Conservation (phyloP, 2,113 vertebrate genomes). For the Rhea americana region DNA sequence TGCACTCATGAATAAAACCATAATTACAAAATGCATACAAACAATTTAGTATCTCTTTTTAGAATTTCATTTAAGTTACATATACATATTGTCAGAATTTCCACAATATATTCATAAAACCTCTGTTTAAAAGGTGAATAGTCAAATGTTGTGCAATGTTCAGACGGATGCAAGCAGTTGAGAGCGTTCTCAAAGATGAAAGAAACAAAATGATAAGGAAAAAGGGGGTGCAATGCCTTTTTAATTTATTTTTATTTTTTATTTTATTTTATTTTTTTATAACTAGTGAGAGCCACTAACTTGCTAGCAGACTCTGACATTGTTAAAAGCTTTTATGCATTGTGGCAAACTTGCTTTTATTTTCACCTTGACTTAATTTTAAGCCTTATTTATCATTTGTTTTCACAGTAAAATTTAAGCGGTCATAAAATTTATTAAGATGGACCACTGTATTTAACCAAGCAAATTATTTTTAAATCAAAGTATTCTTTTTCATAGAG, state of each 20-base stretch:
- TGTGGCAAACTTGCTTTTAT: not conserved
- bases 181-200: not conserved
- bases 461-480: not conserved
- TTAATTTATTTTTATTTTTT: too few relatives aligned
- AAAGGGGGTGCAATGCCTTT: fast-evolving
- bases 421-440: not conserved
- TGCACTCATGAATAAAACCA: fast-evolving
- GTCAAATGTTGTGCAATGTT: not conserved
- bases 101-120: not conserved
- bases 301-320: not conserved
- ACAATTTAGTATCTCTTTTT: not conserved
- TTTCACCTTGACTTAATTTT: not conserved
- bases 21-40: not conserved
- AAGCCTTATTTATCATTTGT: not conserved
- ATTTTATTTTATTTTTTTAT: not conserved
- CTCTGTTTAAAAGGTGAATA: not conserved
- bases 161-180: not conserved
- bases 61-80: not conserved
- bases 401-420: not conserved
- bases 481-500: not conserved
- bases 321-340: not conserved
- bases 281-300: not conserved
- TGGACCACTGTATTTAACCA: not conserved
- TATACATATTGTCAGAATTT: not conserved
- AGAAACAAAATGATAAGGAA: fast-evolving